phyloP scores from a whole-genome alignment of 1,140 invertebrate species.

The Zaprionus capensis region DNA sequence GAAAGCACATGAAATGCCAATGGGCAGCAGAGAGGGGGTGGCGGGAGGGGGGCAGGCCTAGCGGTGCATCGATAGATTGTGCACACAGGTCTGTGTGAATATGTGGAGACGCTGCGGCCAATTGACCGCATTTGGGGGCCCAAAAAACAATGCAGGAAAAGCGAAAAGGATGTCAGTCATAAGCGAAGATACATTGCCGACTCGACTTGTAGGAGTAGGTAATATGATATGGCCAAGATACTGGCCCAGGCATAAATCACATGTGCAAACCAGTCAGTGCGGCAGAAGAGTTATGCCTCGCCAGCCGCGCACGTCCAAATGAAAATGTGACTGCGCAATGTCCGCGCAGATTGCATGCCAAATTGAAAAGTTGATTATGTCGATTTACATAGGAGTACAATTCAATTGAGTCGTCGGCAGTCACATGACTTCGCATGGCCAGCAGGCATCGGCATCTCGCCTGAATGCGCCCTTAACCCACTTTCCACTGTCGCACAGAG shows the following conservation, averaged over 20 bases:
- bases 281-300: conserved; percentile 56
- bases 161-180: conserved; percentile 81
- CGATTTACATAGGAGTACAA: conserved; percentile 74
- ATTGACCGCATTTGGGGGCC: conserved; percentile 72
- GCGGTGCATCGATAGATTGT: conserved; percentile 46
- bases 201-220: conserved; percentile 54
- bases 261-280: conserved; percentile 38
- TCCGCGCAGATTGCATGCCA: conserved; percentile 65
- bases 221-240: conserved; percentile 80
- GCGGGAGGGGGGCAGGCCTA: conserved; percentile 10
- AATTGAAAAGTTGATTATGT: conserved; percentile 76
- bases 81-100: conserved; percentile 45
- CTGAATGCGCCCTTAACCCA: conserved; percentile 68
- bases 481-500: conserved; percentile 32
- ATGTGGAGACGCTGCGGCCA: conserved; percentile 43
- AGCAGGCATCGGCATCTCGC: conserved; percentile 16
- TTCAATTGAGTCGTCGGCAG: conserved; percentile 62
- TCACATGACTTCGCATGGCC: conserved; percentile 3
- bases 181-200: conserved; percentile 75
- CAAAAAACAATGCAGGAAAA: conserved; percentile 68
- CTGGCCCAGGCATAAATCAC: conserved; percentile 69
- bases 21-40: conserved; percentile 18
- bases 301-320: conserved; percentile 56
- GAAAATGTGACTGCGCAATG: conserved; percentile 58
- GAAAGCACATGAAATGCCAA: conserved; percentile 52